These are phyloP conservation scores for Thalpophila matura DNA, from an alignment of 2,888 invertebrate genomes.

Conservation along the genomic window DNA sequence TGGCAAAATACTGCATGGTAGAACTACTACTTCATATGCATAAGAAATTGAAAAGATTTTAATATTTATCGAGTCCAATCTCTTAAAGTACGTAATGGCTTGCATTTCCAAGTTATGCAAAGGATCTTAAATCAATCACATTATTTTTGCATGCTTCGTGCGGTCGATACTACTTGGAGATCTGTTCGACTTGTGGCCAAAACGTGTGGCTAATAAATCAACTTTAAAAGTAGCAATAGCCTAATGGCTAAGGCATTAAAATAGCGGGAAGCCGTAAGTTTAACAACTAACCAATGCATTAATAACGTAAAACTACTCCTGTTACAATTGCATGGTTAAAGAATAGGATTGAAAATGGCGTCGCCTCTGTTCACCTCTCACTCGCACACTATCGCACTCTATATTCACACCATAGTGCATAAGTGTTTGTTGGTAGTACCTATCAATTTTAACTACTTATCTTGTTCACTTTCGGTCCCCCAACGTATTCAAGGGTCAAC, in stretches of 20 bases:
- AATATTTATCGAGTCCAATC: constrained; percentile 47
- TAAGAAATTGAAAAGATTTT: constrained; percentile 17
- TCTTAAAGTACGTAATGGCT: constrained; percentile 38
- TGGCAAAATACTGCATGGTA: too few species aligned
- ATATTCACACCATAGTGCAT: too few species aligned
- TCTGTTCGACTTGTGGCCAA: constrained; percentile 15
- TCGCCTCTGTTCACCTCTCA: too few species aligned
- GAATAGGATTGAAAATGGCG: too few species aligned
- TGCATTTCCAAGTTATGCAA: constrained; percentile 55
- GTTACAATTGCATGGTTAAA: too few species aligned
- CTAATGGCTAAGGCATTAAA: not conserved
- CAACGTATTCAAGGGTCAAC: too few species aligned
- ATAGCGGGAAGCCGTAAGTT: not conserved
- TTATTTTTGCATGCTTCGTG: constrained; percentile 53
- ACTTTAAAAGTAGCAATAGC: constrained; percentile 14
- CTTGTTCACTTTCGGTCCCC: too few species aligned
- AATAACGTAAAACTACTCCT: not conserved
- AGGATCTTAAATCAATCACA: constrained; percentile 57
- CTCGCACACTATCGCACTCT: too few species aligned
- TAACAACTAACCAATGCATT: not conserved
- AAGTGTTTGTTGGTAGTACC: too few species aligned
- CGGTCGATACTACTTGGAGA: constrained; percentile 20
- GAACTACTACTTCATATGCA: not conserved
- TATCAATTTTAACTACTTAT: too few species aligned
- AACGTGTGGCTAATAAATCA: constrained; percentile 45